Evolutionary conservation across 1,140 invertebrate genomes (phyloP), one percentile per base, ranked within the genome.

Genomic region (Mycetomoellerius zeteki): DNA sequence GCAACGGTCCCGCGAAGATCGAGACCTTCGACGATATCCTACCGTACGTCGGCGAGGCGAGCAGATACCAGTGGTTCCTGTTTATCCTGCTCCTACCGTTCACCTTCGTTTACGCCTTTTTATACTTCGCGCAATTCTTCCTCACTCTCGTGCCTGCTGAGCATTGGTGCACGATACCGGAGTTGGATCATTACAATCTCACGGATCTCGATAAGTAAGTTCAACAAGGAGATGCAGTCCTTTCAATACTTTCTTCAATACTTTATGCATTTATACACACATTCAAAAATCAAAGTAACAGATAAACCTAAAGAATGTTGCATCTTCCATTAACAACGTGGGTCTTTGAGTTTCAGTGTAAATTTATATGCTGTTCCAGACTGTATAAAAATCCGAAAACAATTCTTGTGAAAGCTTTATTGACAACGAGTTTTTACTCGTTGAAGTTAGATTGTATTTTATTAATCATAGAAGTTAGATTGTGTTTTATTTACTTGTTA

Each of bases 81-180:
- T 99, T 98, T 93, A 93, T 98, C 10, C 94, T 98, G 87, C 97
- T 99, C 95, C 97, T 98, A 82, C 98, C 98, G 0, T 98, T 98
- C 93, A 96, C 97, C 14, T 97, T 98, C 94, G 98, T 98, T 93
- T 97, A 98, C 86, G 97, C 97, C 0, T 98, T 98, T 92, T 97
- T 98, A 0, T 98, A 98, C 94, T 98, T 98, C 94, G 97, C 97
- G 2, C 98, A 98, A 95, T 98, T 98, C 86, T 98, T 98, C 93
- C 97, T 98, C 92, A 98, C 97, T 0, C 95, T 98, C 6, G 95
- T 97, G 69, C 98, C 98, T 0, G 97, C 97, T 65, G 96, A 97
- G 54, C 97, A 98, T 92, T 98, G 98, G 98, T 98, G 98, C 93
- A 94, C 93, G 88, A 96, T 98, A 0, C 96, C 97, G 0, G 97